Evolutionary conservation across 2,113 vertebrate genomes (phyloP).

Genomic region (Chaetorhynchus papuensis): DNA sequence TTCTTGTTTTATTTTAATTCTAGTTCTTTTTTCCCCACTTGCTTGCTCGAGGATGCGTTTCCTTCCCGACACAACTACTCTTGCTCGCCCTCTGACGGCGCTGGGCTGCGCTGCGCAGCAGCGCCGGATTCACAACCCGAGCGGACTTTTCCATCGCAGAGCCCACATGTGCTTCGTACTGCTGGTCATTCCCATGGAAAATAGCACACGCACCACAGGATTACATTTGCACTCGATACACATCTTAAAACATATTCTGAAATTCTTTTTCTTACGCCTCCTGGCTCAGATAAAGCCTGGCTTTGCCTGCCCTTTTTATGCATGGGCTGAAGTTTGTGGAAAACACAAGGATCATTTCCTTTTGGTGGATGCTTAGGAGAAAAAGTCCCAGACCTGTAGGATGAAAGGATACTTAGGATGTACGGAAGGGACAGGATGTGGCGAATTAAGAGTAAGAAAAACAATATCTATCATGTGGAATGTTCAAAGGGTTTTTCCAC

Average conservation of each 20-base stretch:
- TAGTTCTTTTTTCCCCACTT: neutral
- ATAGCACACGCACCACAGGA: neutral
- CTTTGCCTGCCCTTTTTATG: neutral
- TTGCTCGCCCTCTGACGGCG: conserved; percentile 86
- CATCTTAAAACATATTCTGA: neutral
- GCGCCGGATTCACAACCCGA: neutral
- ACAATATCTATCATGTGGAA: neutral
- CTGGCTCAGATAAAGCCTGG: neutral
- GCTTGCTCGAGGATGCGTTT: neutral
- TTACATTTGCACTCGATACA: neutral
- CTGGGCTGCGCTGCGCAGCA: conserved; percentile 49
- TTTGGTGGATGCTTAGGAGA: neutral
- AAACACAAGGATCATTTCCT: neutral
- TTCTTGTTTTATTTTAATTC: neutral
- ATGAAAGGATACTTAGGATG: neutral
- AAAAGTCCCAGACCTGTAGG: neutral
- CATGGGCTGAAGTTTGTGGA: neutral
- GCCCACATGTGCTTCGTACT: neutral
- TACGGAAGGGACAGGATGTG: neutral
- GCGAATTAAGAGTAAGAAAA: neutral
- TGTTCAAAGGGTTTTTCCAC: neutral
- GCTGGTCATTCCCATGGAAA: neutral
- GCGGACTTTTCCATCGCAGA: neutral
- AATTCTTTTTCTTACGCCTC: neutral
- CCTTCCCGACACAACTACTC: conserved; percentile 69